These are phyloP conservation scores for Arvicanthis niloticus DNA, from an alignment of 2,113 vertebrate species.

Conservation along the genomic window DNA sequence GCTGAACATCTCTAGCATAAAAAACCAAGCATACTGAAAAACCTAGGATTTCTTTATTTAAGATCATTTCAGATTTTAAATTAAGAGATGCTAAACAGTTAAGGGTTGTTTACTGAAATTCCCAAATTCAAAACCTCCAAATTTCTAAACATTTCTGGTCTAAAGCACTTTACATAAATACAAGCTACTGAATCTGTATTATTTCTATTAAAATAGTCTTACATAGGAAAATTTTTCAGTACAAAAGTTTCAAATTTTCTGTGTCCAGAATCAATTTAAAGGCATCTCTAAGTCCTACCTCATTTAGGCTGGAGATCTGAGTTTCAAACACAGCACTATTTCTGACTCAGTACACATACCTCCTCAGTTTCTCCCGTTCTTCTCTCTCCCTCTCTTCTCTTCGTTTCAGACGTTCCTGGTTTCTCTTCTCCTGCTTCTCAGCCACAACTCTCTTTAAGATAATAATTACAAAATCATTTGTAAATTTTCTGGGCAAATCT, in stretches of 20 bases:
- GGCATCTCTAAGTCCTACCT: not conserved
- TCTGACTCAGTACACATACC: conserved; percentile 75
- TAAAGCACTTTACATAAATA: not conserved
- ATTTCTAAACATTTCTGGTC: not conserved
- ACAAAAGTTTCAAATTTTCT: not conserved
- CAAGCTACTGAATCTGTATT: not conserved
- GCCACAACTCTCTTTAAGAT: conserved; percentile 94
- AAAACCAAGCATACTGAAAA: not conserved
- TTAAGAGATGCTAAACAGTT: not conserved
- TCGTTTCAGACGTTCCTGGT: conserved; percentile 93
- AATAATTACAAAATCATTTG: conserved; percentile 15
- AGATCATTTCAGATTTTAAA: not conserved
- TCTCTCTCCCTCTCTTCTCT: conserved; percentile 95
- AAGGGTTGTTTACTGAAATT: not conserved
- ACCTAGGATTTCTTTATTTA: not conserved
- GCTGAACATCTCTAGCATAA: not conserved
- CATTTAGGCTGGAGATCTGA: not conserved
- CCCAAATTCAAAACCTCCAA: not conserved
- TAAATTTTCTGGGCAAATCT: conserved; percentile 1
- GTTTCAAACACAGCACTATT: not conserved
- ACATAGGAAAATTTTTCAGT: conserved; percentile 7
- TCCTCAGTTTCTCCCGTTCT: conserved; percentile 91
- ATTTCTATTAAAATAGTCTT: not conserved
- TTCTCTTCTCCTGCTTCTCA: conserved; percentile 96
- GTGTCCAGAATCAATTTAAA: not conserved